Evolutionary conservation across 2,113 vertebrate species (phyloP), one percentile per base, ranked within the genome.

Genomic region (Poecilia latipinna): DNA sequence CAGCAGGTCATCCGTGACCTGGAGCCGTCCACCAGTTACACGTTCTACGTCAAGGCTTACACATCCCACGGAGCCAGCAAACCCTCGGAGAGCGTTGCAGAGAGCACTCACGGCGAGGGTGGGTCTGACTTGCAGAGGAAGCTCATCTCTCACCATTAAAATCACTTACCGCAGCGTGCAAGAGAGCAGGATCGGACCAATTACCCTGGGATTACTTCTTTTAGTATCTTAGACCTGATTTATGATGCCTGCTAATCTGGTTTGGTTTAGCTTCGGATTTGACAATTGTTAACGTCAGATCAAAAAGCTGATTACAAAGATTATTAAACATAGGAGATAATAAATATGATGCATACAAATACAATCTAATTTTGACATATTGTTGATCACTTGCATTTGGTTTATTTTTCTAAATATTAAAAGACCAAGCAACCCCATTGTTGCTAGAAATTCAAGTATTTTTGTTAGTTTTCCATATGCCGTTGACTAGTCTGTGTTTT

Each of bases 21-120:
- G 57, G 96, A 99, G 89, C 96, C 98, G 51, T 99, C 97, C 4
- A 98, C 97, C 1, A 96, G 94, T 90, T 99, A 99, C 82, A 97
- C 94, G 84, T 99, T 99, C 94, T 99, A 98, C 15, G 96, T 99
- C 72, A 99, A 99, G 90, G 98, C 98, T 74, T 99, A 99, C 89
- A 98, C 97, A 0, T 97, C 98, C 2, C 94, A 95, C 0, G 98
- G 98, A 65, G 97, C 98, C 88, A 99, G 98, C 93, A 97, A 97
- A 78, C 94, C 97, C 65, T 99, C 97, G 0, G 93, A 94, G 71
- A 93, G 89, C 0, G 94, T 94, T 17, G 92, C 95, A 74, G 95
- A 95, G 89, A 97, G 91, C 94, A 99, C 98, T 12, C 93, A 95
- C 44, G 98, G 98, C 11, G 98, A 99, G 95, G 98, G 98, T 98